Conservation (phyloP, 2,113 vertebrate genomes). For the Heterotilapia buettikoferi region DNA sequence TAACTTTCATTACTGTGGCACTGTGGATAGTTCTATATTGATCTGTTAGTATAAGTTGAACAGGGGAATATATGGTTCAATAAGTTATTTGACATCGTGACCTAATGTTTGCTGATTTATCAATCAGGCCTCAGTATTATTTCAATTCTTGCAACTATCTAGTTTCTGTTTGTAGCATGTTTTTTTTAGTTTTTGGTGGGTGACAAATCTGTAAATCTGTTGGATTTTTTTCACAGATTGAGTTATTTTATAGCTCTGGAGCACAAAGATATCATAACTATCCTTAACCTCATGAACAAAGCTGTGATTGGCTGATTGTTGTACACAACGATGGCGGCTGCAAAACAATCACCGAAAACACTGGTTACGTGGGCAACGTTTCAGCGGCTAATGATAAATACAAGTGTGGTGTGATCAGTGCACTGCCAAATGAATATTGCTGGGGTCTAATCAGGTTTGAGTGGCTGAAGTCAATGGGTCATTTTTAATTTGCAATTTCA, state of each 20-base stretch:
- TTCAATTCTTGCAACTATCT: background rate
- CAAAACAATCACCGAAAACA: background rate
- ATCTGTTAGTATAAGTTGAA: background rate
- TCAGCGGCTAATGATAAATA: background rate
- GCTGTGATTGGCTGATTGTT: background rate
- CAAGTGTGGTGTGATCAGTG: background rate
- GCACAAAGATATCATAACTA: background rate
- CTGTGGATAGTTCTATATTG: fast-evolving
- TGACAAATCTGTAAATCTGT: background rate
- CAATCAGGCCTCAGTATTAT: background rate
- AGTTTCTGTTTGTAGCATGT: background rate
- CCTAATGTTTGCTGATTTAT: background rate
- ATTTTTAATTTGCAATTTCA: background rate
- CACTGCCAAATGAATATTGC: background rate
- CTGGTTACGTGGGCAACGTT: background rate
- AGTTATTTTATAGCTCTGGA: background rate
- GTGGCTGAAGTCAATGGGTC: background rate
- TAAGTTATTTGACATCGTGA: background rate
- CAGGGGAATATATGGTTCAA: fast-evolving
- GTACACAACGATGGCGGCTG: fast-evolving
- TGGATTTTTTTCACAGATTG: background rate
- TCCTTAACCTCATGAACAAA: background rate
- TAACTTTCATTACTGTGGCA: background rate
- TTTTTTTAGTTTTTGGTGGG: background rate
- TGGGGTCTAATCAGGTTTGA: background rate